Percentiles rank a stretch among this genome's conserved stretches.
phyloP scores from a whole-genome alignment of 2,113 vertebrate genomes.

The Hipposideros armiger region DNA sequence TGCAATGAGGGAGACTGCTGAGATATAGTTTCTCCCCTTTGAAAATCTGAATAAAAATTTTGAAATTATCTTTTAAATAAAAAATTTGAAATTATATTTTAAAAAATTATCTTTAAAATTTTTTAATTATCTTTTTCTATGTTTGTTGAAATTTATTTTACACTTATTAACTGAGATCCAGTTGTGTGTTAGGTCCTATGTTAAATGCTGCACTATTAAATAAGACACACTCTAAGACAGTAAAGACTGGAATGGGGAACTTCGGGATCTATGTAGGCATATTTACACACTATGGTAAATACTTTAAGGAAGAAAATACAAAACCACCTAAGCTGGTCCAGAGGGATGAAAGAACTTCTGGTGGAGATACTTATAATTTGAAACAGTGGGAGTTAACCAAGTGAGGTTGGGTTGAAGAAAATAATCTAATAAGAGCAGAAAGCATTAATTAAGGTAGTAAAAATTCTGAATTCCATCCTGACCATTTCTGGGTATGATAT shows the following conservation, averaged over 20 bases:
- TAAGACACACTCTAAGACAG: not conserved
- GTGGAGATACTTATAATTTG: not conserved
- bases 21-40: not conserved
- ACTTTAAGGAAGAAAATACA: not conserved
- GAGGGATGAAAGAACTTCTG: not conserved
- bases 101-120: not conserved
- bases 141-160: not conserved
- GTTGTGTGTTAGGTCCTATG: not conserved
- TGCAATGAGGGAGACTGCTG: not conserved
- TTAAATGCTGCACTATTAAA: not conserved
- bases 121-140: not conserved
- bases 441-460: not conserved
- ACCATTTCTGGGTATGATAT: not conserved
- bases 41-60: not conserved
- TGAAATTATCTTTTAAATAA: not conserved
- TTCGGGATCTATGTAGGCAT: not conserved
- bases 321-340: not conserved
- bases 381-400: not conserved
- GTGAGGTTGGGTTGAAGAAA: not conserved
- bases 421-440: not conserved
- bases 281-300: not conserved
- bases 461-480: not conserved
- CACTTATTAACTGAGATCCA: not conserved
- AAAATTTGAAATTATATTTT: not conserved
- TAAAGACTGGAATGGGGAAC: not conserved